Percentiles rank a stretch among this genome's conserved stretches.
Conservation (phyloP, 1,140 invertebrate genomes). For the Pectinophora gossypiella region DNA sequence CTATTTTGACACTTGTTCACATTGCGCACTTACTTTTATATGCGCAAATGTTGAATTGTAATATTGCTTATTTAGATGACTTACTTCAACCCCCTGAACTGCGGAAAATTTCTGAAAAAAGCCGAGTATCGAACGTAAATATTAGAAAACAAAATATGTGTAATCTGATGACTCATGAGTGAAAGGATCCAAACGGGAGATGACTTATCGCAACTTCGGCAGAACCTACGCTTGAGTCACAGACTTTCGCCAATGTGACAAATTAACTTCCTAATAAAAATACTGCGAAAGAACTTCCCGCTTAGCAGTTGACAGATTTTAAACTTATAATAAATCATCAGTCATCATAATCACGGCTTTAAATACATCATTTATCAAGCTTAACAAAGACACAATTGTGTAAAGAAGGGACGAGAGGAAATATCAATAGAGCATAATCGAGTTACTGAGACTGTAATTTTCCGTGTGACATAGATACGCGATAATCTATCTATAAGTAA, state of each 20-base stretch:
- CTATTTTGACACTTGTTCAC: no score
- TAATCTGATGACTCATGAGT: constrained; percentile 15
- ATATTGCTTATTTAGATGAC: no score
- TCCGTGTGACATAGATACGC: background rate
- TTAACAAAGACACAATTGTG: no score
- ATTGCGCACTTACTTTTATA: no score
- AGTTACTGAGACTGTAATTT: background rate
- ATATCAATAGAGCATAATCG: background rate
- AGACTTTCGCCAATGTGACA: constrained; percentile 19
- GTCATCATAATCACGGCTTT: background rate
- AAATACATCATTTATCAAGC: background rate
- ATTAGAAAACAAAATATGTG: constrained; percentile 11
- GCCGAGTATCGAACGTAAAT: no score
- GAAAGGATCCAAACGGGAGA: constrained; percentile 13
- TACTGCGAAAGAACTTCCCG: background rate
- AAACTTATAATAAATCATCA: background rate
- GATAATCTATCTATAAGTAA: background rate
- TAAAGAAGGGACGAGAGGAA: background rate
- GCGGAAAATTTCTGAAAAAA: no score
- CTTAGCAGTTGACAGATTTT: background rate
- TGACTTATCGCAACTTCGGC: constrained; percentile 17
- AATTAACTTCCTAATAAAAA: constrained; percentile 11
- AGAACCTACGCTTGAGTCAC: constrained; percentile 11
- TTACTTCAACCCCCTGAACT: no score
- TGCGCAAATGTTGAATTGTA: no score